phyloP scores from a whole-genome alignment of 2,113 vertebrate species.

The Cavia aperea region DNA sequence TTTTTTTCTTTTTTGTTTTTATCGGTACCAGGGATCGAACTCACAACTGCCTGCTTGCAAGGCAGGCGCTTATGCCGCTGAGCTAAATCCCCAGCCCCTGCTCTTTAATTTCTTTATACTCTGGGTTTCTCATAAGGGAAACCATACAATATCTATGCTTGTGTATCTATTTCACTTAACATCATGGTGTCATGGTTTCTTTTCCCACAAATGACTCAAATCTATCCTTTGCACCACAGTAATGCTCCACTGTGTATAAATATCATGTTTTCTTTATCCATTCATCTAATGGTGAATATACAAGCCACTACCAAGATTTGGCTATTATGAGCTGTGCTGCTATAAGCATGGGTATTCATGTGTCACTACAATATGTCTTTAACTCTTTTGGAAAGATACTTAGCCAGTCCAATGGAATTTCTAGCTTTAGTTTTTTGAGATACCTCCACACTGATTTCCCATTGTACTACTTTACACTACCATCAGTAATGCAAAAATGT shows the following conservation, averaged over 20 bases:
- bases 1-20: too few species aligned
- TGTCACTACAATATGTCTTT: not conserved
- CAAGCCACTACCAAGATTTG: not conserved
- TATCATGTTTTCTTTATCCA: not conserved
- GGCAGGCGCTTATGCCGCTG: too few species aligned
- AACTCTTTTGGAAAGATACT: not conserved
- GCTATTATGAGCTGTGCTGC: not conserved
- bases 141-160: not conserved
- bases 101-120: not conserved
- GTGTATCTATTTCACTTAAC: not conserved
- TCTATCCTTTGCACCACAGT: not conserved
- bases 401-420: not conserved
- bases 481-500: not conserved
- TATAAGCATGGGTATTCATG: not conserved
- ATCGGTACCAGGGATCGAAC: too few species aligned
- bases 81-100: not conserved
- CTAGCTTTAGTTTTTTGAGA: not conserved
- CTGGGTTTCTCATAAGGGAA: not conserved
- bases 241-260: not conserved
- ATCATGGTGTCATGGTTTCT: not conserved
- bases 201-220: not conserved
- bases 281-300: not conserved
- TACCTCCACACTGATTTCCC: not conserved
- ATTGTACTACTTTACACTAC: not conserved
- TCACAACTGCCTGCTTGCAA: too few species aligned